Evolutionary conservation across 2,888 invertebrate genomes (phyloP), one percentile per base, ranked within the genome.

Genomic region (Drosophila subsilvestris): DNA sequence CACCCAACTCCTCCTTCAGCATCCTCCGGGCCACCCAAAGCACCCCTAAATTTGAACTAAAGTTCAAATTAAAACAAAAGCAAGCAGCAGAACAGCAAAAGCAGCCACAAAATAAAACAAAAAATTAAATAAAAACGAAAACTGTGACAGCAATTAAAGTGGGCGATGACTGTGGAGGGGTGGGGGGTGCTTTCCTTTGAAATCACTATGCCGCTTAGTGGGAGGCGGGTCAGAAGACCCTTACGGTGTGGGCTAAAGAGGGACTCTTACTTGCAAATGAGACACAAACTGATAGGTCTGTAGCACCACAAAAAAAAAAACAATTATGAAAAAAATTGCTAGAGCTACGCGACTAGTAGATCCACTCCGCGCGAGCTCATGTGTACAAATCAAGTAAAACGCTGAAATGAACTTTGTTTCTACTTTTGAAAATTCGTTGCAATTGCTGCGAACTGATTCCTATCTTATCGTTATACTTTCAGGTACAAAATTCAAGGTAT

Each of bases 141-240:
- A 69, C 66, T 63, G 68, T 70, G 70, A 55, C 75, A 81, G 75
- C 75, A 76, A 78, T 84, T 80, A 75, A 78, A 81, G 66, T 42
- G 37, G 59, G 18, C 48, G 58, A 47, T n/a, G 37, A 7, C 27
- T 27, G 37, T 14, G 14, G 37, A 6, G 2, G 32, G 32, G 1
- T 29, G 32, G 3, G 1, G 12, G 32, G 32, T 56, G 27, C 37
- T 56, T 27, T 45, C 45, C 45, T 56, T 56, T 29, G 29, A 45
- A 22, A 18, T 29, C 25, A 18, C 17, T 20, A 44, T 27, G 27
- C 14, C 45, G 12, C 43, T 29, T 45, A 37, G 14, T 12, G 37
- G 2, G 14, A 1, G 12, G 12, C 4, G 32, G 14, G 6, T 0
- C 4, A 2, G 14, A 37, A 2, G 37, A 37, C 14, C 37, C 37